Base-by-base conservation (phyloP, 2,888 invertebrate species). In the Eledona agricola region DNA sequence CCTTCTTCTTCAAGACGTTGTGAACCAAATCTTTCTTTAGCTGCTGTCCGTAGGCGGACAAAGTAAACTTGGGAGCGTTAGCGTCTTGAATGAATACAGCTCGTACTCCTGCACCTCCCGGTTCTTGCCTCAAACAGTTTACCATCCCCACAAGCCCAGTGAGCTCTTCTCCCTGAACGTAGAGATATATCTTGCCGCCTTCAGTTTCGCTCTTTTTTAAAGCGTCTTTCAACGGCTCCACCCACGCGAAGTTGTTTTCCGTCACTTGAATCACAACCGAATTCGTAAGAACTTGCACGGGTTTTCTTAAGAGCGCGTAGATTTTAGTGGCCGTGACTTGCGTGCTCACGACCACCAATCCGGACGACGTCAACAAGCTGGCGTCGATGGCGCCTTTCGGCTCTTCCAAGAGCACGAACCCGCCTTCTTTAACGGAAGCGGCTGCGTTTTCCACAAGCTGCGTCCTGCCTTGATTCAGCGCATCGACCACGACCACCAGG, bases 71-170 rank as follows among this genome's bases (percentile, higher is more conserved):
- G 10, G 81, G 79, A 0, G 80, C 81, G 49, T 80, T 80, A 22
- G 79, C 78, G 62, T 85, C 87, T 67, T 88, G 87, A 59, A 89
- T 80, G 69, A 87, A 87, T 52, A 87, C 81, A 51, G 85, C 84
- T 70, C 93, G 85, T 23, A 92, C 83, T 63, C 85, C 85, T 50
- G 80, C 78, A 10, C 95, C 95, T 58, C 93, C 94, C 3, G 88
- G 83, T 80, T 97, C 97, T 65, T 85, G 86, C 67, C 89, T 88
- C 60, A 98, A 81, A 75, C 98, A 99, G 71, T 93, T 89, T 68
- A 90, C 87, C 72, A 98, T 81, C 29, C 98, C 98, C 47, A 96
- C 80, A 57, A 92, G 81, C 37, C 98, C 97, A 72, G 83, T 82
- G 13, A 81, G 73, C 51, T 86, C 81, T 64, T 87, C 84, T 26